Conservation (phyloP, 2,797 vertebrate species). For the Enteromius viviparus region DNA sequence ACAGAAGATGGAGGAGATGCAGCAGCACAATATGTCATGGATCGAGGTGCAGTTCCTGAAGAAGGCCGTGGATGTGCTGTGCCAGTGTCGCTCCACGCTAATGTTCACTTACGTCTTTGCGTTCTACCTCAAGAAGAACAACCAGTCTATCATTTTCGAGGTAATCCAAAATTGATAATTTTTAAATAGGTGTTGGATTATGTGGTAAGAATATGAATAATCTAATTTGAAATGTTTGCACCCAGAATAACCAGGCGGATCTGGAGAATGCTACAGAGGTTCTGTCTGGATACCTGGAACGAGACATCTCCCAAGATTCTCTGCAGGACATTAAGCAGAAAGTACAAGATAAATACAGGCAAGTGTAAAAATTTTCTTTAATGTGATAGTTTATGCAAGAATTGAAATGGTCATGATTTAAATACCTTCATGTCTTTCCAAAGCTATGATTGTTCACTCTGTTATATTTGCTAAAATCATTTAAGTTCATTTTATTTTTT, state of each 20-base stretch:
- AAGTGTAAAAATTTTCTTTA: slow-evolving; percentile 42
- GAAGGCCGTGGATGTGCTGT: slow-evolving; percentile 98
- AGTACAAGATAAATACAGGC: slow-evolving; percentile 99
- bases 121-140: slow-evolving; percentile 99
- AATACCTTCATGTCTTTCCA: neutral
- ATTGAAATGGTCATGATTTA: neutral
- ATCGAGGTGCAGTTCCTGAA: slow-evolving; percentile 99
- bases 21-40: slow-evolving; percentile 99
- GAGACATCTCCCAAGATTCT: slow-evolving; percentile 99
- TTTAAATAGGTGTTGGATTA: slow-evolving; percentile 11
- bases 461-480: too few relatives aligned
- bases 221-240: slow-evolving; percentile 35
- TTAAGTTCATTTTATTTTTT: too few relatives aligned
- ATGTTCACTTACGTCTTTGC: slow-evolving; percentile 99
- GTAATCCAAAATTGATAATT: slow-evolving; percentile 64
- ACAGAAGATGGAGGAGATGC: slow-evolving; percentile 99
- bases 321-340: slow-evolving; percentile 99
- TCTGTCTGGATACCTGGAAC: slow-evolving; percentile 97
- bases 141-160: slow-evolving; percentile 99
- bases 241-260: slow-evolving; percentile 99
- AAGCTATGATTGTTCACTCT: neutral
- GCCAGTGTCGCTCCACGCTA: slow-evolving; percentile 98
- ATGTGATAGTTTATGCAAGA: neutral
- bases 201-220: neutral
- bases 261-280: slow-evolving; percentile 99